phyloP scores from a whole-genome alignment of 2,797 vertebrate species.

The Miichthys miiuy region DNA sequence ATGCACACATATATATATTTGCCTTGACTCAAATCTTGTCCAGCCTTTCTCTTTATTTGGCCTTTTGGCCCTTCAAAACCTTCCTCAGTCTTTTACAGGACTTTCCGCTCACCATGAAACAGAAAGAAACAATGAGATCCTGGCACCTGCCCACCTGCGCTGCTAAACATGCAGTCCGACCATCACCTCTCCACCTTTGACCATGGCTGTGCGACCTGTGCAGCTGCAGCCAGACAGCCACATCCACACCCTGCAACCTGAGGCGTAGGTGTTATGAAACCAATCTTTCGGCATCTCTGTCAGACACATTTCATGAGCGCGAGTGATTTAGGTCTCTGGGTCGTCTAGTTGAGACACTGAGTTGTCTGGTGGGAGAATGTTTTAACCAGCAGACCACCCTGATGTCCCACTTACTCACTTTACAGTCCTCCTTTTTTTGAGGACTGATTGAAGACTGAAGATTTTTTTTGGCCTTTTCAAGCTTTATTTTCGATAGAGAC shows the following conservation, averaged over 20 bases:
- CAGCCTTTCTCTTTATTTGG: not conserved
- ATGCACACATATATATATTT: not conserved
- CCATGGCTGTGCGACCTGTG: conserved; percentile 19
- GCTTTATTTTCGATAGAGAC: too few relatives aligned
- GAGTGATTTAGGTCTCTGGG: not conserved
- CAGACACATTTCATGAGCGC: not conserved
- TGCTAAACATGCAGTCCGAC: not conserved
- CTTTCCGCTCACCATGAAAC: not conserved
- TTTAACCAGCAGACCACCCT: not conserved
- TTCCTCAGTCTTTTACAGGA: not conserved
- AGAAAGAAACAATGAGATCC: not conserved
- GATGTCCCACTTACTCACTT: not conserved
- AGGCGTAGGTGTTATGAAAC: not conserved
- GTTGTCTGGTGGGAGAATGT: not conserved
- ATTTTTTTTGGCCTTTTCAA: too few relatives aligned
- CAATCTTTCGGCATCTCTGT: conserved; percentile 22
- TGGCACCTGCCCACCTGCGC: not conserved
- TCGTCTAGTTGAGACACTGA: not conserved
- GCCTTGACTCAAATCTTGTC: not conserved
- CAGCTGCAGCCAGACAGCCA: conserved; percentile 41
- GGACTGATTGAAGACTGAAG: too few relatives aligned
- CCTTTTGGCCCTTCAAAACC: not conserved
- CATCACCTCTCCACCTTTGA: conserved; percentile 38
- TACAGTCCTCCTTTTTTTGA: not conserved
- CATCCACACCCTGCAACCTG: not conserved